These are phyloP conservation scores for Leuciscus idus DNA, from an alignment of 2,113 vertebrate genomes.

Conservation along the genomic window DNA sequence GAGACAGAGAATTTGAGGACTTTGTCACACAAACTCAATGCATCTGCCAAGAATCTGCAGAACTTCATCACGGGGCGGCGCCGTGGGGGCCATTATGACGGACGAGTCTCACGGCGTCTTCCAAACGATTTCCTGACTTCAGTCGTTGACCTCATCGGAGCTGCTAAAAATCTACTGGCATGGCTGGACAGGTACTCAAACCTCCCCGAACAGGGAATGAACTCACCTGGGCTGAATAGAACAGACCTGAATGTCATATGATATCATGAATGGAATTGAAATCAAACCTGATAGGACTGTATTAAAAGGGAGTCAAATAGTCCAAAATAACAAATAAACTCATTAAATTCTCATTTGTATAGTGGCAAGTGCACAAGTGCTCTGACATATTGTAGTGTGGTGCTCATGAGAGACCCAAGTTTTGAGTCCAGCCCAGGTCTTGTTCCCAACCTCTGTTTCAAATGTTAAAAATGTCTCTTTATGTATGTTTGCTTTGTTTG, in stretches of 20 bases:
- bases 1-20: slow-evolving; percentile 83
- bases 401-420: not conserved
- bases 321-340: not conserved
- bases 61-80: slow-evolving; percentile 82
- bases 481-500: slow-evolving; percentile 39
- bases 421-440: not conserved
- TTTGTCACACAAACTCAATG: slow-evolving; percentile 82
- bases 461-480: slow-evolving; percentile 13
- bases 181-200: slow-evolving; percentile 83
- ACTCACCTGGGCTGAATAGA: slow-evolving; percentile 14
- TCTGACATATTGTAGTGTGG: not conserved
- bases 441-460: slow-evolving; percentile 17
- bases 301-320: not conserved
- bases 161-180: slow-evolving; percentile 81
- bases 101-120: slow-evolving; percentile 77
- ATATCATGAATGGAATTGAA: not conserved
- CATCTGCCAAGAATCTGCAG: slow-evolving; percentile 83
- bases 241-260: not conserved
- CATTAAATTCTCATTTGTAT: not conserved
- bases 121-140: slow-evolving; percentile 82
- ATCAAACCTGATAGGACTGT: not conserved
- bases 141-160: slow-evolving; percentile 83
- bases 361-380: not conserved
- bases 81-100: slow-evolving; percentile 80
- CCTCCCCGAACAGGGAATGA: not conserved